These are phyloP conservation scores for Hyperopisus bebe DNA, from an alignment of 2,113 vertebrate genomes.

Conservation along the genomic window DNA sequence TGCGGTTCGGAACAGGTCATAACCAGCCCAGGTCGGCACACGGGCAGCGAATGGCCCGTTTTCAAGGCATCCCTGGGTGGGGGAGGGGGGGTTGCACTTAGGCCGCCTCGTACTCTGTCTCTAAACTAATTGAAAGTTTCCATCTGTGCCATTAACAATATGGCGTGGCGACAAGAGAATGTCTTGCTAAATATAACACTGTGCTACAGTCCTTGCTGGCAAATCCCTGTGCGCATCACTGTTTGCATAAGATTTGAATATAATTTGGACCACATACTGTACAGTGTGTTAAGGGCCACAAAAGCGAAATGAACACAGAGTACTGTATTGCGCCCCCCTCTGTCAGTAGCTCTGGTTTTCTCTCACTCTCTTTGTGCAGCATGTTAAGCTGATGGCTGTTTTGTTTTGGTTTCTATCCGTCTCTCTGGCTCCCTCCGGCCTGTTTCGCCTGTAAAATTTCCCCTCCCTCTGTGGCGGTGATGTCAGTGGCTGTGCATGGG, in stretches of 20 bases:
- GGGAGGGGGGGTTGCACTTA: neutral
- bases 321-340: slow-evolving; percentile 12
- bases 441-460: slow-evolving; percentile 28
- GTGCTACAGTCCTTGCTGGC: slow-evolving; percentile 55
- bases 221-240: slow-evolving; percentile 54
- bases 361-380: neutral
- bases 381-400: neutral
- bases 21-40: neutral
- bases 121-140: slow-evolving; percentile 58
- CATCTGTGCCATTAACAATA: slow-evolving; percentile 57
- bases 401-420: neutral
- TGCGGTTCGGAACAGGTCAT: neutral
- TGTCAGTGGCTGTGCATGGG: slow-evolving; percentile 47
- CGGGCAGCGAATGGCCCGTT: neutral
- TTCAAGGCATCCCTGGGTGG: neutral
- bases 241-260: slow-evolving; percentile 62
- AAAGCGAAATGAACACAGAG: slow-evolving; percentile 30
- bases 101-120: neutral
- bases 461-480: slow-evolving; percentile 45
- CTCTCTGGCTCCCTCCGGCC: slow-evolving; percentile 12
- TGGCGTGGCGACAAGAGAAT: slow-evolving; percentile 41
- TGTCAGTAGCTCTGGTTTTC: slow-evolving; percentile 5
- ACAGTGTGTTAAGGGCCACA: slow-evolving; percentile 26
- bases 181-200: slow-evolving; percentile 62
- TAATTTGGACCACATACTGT: slow-evolving; percentile 41